Evolutionary conservation across 2,888 invertebrate genomes (phyloP), one percentile per base, ranked within the genome.

Genomic region (Serripes groenlandicus): DNA sequence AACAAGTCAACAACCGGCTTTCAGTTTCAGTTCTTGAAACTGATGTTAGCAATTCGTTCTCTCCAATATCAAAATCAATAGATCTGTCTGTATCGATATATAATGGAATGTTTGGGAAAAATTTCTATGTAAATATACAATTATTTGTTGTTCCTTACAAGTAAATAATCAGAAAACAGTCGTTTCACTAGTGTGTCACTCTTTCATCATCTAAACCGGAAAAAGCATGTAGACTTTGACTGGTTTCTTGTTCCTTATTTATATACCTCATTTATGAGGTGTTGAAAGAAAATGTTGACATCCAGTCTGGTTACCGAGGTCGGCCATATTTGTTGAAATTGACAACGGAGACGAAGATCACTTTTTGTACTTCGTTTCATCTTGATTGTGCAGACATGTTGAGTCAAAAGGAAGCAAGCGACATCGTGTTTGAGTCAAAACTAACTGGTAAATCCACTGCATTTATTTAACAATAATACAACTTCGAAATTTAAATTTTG

Each of bases 271-370:
- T 56, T n/a, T n/a, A n/a, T n/a, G n/a, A n/a, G n/a, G n/a, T n/a
- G n/a, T n/a, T n/a, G 42, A 21, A 15, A 26, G 3, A 5, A 62
- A 30, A 62, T 32, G 1, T 34, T 11, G 15, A 34, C 28, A 66
- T 54, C 74, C 74, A 74, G 64, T 66, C 73, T 79, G 70, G 78
- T 75, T 35, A 79, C 79, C 52, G 75, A 28, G 79, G 80, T 77
- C 80, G 54, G 89, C 82, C 86, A 85, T 87, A 60, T 78, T 90
- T 89, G 89, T 89, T 90, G 88, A 89, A 88, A 90, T 89, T 90
- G 85, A 83, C 90, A 87, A 89, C 89, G 60, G 56, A 56, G 5
- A n/a, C 11, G 23, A 11, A 15, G 34, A 56, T 28, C 18, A 30
- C 15, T 66, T 69, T n/a, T 58, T 35, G n/a, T 56, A 18, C 2